phyloP scores from a whole-genome alignment of 2,113 vertebrate species.

The Girardinichthys multiradiatus region DNA sequence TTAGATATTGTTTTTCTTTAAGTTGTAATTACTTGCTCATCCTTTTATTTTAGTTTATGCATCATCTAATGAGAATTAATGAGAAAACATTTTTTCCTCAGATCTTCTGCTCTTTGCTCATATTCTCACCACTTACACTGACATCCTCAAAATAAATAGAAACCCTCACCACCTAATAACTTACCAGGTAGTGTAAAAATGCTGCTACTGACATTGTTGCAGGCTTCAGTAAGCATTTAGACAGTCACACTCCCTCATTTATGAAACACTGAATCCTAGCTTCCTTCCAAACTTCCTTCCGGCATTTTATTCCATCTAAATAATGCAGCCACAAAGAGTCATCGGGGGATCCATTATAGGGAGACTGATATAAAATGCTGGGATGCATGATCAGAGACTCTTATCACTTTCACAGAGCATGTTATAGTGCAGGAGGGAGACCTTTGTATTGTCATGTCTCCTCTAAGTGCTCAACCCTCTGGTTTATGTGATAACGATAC shows the following conservation, averaged over 20 bases:
- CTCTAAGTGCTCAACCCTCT: constrained; percentile 75
- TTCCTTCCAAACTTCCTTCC: constrained; percentile 69
- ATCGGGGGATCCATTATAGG: constrained; percentile 72
- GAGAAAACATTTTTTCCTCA: constrained; percentile 5
- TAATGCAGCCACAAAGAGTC: constrained; percentile 76
- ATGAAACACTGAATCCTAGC: constrained; percentile 60
- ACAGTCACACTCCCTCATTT: constrained; percentile 41
- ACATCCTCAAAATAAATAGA: constrained; percentile 24
- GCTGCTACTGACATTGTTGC: constrained; percentile 34
- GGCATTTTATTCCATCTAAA: constrained; percentile 78
- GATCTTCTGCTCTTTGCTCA: constrained; percentile 4
- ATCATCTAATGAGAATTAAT: neutral
- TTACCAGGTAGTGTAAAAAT: constrained; percentile 33
- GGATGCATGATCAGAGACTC: constrained; percentile 72
- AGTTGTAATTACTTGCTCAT: too few species aligned
- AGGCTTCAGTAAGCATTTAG: constrained; percentile 59
- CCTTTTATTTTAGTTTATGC: too few species aligned
- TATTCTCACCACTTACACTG: constrained; percentile 6
- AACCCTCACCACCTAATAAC: constrained; percentile 40
- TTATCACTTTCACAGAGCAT: constrained; percentile 72
- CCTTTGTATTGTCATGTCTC: constrained; percentile 73
- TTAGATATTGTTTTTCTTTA: too few species aligned
- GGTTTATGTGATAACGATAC: constrained; percentile 59
- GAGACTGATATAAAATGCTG: constrained; percentile 70
- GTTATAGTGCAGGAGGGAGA: constrained; percentile 70